Evolutionary conservation across 2,888 invertebrate species (phyloP).

Genomic region (Oeneis ivallda): DNA sequence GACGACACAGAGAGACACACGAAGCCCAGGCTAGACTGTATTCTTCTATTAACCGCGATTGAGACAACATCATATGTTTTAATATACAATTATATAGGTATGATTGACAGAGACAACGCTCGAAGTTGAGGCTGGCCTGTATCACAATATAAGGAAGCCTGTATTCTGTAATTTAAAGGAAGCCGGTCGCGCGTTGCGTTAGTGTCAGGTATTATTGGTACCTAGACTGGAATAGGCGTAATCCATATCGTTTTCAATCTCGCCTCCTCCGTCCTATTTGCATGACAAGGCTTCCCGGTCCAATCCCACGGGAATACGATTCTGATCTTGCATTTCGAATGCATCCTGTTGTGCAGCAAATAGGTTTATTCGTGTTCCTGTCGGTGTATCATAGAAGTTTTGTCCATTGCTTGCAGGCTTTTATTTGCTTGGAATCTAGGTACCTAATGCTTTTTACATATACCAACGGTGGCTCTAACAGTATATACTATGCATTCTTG

Average conservation of each 20-base stretch:
- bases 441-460: too few species aligned
- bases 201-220: neutral
- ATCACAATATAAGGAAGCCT: too few species aligned
- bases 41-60: too few species aligned
- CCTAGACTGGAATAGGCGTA: neutral
- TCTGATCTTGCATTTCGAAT: slow-evolving; percentile 24
- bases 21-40: too few species aligned
- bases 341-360: slow-evolving; percentile 13
- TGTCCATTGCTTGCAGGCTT: neutral
- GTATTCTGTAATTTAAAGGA: too few species aligned
- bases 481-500: too few species aligned
- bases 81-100: too few species aligned
- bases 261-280: slow-evolving; percentile 15
- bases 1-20: too few species aligned
- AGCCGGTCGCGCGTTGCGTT: neutral
- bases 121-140: too few species aligned
- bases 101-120: too few species aligned
- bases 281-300: slow-evolving; percentile 19
- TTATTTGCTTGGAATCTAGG: neutral
- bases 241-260: slow-evolving; percentile 15
- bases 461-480: too few species aligned
- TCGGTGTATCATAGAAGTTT: neutral
- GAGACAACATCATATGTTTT: too few species aligned
- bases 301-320: slow-evolving; percentile 14
- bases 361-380: neutral